phyloP scores from a whole-genome alignment of 2,888 invertebrate species.

The Periphyllus acericola region DNA sequence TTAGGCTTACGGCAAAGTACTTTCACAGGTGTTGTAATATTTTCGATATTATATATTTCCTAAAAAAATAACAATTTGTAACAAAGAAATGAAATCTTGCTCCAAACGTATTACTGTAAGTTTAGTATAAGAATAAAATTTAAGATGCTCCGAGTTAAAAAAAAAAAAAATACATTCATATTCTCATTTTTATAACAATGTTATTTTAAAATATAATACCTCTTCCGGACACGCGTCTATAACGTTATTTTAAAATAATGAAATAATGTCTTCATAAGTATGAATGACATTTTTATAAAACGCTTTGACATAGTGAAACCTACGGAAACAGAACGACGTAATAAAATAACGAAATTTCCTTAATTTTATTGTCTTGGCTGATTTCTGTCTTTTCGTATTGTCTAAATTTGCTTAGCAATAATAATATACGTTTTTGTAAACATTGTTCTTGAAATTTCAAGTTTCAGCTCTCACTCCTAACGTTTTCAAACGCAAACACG shows the following conservation, averaged over 20 bases:
- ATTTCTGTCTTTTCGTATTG: constrained; percentile 13
- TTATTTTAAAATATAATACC: neutral
- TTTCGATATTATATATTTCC: too few relatives aligned
- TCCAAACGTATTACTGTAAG: too few relatives aligned
- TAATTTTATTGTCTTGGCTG: constrained; percentile 23
- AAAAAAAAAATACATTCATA: neutral
- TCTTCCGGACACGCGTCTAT: too few relatives aligned
- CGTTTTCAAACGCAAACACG: neutral
- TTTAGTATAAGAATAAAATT: too few relatives aligned
- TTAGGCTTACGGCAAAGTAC: too few relatives aligned
- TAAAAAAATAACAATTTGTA: too few relatives aligned
- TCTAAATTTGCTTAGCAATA: constrained; percentile 11
- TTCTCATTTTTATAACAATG: neutral
- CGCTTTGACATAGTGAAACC: constrained; percentile 13
- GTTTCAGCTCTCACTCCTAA: neutral
- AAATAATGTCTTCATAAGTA: neutral
- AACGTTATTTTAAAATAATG: neutral
- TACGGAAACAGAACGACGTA: neutral
- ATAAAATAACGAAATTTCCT: constrained; percentile 12
- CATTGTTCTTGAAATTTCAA: constrained; percentile 12
- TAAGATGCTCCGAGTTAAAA: neutral
- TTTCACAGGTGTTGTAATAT: too few relatives aligned
- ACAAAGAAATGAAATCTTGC: too few relatives aligned
- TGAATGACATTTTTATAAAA: constrained; percentile 25
- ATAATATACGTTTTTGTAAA: constrained; percentile 18